Evolutionary conservation across 2,797 vertebrate species (phyloP).

Genomic region (Falco biarmicus): DNA sequence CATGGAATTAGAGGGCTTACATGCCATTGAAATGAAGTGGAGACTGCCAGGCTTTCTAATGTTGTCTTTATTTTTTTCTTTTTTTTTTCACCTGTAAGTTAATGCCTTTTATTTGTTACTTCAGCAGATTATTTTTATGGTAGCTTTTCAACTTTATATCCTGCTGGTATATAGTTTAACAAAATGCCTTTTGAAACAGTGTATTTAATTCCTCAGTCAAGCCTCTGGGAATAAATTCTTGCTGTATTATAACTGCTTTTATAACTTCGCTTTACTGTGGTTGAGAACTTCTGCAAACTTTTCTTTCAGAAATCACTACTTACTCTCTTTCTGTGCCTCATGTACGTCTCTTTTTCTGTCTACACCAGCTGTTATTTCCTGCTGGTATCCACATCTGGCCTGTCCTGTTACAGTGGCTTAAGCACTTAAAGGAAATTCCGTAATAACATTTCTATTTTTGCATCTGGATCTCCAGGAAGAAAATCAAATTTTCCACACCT

Average conservation of each 20-base stretch:
- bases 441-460: not conserved
- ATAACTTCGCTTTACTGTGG: not conserved
- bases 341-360: not conserved
- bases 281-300: slow-evolving; percentile 1
- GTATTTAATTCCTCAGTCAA: slow-evolving; percentile 40
- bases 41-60: not conserved
- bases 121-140: slow-evolving; percentile 26
- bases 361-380: not conserved
- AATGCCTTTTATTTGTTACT: slow-evolving; percentile 45
- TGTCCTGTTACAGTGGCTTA: not conserved
- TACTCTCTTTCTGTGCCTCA: not conserved
- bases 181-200: slow-evolving; percentile 34
- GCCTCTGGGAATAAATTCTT: slow-evolving; percentile 5
- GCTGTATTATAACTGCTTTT: slow-evolving; percentile 12
- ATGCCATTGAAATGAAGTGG: not conserved
- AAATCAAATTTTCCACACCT: slow-evolving; percentile 3
- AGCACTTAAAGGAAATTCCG: not conserved
- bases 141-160: slow-evolving; percentile 42
- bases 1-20: not conserved
- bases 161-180: slow-evolving; percentile 30
- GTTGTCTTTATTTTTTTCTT: not conserved
- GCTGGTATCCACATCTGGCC: not conserved
- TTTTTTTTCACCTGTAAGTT: not conserved
- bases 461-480: not conserved
- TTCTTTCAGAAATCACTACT: not conserved